Percentiles rank a stretch among this genome's conserved stretches.
phyloP scores from a whole-genome alignment of 2,797 vertebrate genomes.

The Danio tinwini region DNA sequence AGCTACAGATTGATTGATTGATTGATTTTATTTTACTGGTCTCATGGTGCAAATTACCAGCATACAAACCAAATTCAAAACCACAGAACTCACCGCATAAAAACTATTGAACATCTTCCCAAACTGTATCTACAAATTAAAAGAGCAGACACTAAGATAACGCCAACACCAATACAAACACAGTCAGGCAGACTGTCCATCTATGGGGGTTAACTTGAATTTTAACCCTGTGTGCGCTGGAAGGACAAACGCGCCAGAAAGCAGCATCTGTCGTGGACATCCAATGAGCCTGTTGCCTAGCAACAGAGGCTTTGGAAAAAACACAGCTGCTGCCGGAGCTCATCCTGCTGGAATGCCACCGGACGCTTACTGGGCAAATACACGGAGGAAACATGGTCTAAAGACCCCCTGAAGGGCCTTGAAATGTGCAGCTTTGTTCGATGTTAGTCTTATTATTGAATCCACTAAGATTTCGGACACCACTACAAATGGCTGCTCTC shows the following conservation, averaged over 20 bases:
- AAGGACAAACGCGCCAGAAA: slow-evolving; percentile 62
- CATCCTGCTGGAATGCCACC: slow-evolving; percentile 69
- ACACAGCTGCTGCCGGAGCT: slow-evolving; percentile 67
- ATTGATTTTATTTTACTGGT: no score
- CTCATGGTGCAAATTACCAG: background rate
- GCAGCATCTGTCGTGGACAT: slow-evolving; percentile 70
- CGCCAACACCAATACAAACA: background rate
- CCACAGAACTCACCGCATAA: background rate
- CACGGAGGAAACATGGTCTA: slow-evolving; percentile 34
- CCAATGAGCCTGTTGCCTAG: slow-evolving; percentile 64
- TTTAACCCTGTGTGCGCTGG: slow-evolving; percentile 73
- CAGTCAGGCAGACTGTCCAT: background rate
- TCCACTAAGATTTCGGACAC: no score
- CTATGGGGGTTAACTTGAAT: slow-evolving; percentile 54
- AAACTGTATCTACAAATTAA: background rate
- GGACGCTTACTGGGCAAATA: slow-evolving; percentile 53
- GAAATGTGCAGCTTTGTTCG: no score
- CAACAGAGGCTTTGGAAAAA: slow-evolving; percentile 71
- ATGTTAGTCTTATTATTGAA: no score
- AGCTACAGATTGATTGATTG: no score
- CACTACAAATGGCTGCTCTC: no score
- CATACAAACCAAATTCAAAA: background rate
- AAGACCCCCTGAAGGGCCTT: no score
- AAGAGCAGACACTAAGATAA: background rate
- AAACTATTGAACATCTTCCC: background rate